phyloP scores from a whole-genome alignment of 1,140 invertebrate genomes.

The Panagrolaimus sp. region DNA sequence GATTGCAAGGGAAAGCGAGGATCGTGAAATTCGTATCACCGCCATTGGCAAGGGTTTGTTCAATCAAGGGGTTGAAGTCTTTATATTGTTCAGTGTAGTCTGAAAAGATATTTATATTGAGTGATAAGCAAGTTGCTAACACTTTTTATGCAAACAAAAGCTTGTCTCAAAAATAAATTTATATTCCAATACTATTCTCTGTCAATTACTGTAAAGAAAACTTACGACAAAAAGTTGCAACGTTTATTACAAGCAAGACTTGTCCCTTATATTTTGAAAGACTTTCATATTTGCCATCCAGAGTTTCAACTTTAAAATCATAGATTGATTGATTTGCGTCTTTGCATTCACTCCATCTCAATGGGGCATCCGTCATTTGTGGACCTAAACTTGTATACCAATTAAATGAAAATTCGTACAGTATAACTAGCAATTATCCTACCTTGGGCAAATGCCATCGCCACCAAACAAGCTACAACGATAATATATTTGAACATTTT shows the following conservation, averaged over 20 bases:
- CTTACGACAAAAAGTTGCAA: slow-evolving; percentile 58
- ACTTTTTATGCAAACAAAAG: no score
- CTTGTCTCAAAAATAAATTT: no score
- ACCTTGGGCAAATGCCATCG: no score
- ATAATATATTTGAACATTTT: no score
- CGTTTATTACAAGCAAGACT: slow-evolving; percentile 41
- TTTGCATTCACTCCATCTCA: slow-evolving; percentile 25
- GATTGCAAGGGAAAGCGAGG: slow-evolving; percentile 60
- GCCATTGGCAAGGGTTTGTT: slow-evolving; percentile 40
- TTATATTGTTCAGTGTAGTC: slow-evolving; percentile 33
- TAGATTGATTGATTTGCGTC: slow-evolving; percentile 27
- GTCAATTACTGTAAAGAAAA: no score
- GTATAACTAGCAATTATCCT: no score
- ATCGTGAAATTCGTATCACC: slow-evolving; percentile 24
- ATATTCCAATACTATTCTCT: no score
- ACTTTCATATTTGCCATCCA: slow-evolving; percentile 31
- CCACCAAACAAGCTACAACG: no score
- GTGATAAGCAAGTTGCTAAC: no score
- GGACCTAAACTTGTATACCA: no score
- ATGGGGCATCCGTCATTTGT: no score
- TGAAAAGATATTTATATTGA: slow-evolving; percentile 34
- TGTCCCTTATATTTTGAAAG: slow-evolving; percentile 26
- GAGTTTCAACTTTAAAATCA: slow-evolving; percentile 29
- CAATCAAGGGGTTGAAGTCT: slow-evolving; percentile 59
- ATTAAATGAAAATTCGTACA: no score